Evolutionary conservation across 2,888 invertebrate species (phyloP).

Genomic region (Drosophila mimica): DNA sequence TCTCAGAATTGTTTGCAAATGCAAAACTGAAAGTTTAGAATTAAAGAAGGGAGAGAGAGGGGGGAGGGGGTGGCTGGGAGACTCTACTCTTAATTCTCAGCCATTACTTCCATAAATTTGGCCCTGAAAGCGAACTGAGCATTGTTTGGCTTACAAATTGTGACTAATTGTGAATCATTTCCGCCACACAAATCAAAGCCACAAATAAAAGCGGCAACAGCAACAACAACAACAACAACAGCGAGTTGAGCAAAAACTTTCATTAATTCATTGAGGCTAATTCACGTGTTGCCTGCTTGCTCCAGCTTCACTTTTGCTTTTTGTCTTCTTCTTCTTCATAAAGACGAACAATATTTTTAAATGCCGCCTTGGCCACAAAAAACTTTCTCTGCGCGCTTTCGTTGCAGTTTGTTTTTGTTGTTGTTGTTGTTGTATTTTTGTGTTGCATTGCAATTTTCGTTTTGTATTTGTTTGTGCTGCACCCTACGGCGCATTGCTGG

Average conservation of each 20-base stretch:
- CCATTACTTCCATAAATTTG: constrained; percentile 18
- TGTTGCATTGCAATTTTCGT: constrained; percentile 54
- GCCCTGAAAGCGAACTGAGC: constrained; percentile 37
- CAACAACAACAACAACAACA: not conserved
- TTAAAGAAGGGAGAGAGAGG: too few species aligned
- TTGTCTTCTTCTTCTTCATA: constrained; percentile 53
- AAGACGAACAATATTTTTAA: constrained; percentile 64
- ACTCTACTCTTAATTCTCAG: constrained; percentile 1
- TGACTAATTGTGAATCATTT: constrained; percentile 66
- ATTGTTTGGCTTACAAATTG: constrained; percentile 38
- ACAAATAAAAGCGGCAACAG: constrained; percentile 23
- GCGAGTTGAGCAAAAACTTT: constrained; percentile 58
- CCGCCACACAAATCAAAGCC: constrained; percentile 40
- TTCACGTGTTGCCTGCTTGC: constrained; percentile 46
- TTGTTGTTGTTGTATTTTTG: not conserved
- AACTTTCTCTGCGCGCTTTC: constrained; percentile 81
- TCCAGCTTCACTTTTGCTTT: constrained; percentile 74
- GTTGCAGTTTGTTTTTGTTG: constrained; percentile 65
- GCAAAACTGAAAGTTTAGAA: constrained; percentile 3
- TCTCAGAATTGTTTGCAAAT: constrained; percentile 53
- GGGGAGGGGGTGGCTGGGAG: not conserved
- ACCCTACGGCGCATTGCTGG: constrained; percentile 54
- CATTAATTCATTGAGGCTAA: constrained; percentile 73
- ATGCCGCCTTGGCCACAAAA: constrained; percentile 77
- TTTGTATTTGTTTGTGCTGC: constrained; percentile 19